Evolutionary conservation across 2,888 invertebrate genomes (phyloP).

Genomic region (Zele albiditarsus): DNA sequence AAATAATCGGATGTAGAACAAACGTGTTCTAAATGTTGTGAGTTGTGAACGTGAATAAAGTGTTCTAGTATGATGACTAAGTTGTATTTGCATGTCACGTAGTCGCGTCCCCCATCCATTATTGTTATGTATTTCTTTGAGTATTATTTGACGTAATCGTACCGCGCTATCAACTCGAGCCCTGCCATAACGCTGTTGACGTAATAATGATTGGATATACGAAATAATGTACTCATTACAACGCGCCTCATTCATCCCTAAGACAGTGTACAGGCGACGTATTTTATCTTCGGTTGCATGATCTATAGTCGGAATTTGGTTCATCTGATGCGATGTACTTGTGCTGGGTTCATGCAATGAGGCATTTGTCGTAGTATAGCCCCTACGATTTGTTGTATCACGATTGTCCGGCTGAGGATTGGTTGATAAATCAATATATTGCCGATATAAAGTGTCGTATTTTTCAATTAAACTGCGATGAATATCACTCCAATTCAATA

Average conservation of each 20-base stretch:
- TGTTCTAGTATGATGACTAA: background rate
- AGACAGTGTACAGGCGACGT: background rate
- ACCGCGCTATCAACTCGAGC: too few relatives aligned
- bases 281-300: background rate
- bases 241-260: background rate
- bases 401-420: conserved; percentile 49
- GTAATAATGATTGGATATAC: background rate
- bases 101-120: background rate
- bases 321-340: background rate
- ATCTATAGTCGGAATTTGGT: background rate
- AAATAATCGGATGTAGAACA: background rate
- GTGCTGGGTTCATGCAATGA: background rate
- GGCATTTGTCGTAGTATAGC: background rate
- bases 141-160: background rate
- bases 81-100: background rate
- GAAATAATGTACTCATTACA: background rate
- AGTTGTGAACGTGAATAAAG: background rate
- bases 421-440: conserved; percentile 73
- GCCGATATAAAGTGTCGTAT: conserved; percentile 74
- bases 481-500: conserved; percentile 73
- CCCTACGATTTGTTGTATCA: background rate
- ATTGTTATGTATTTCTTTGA: background rate
- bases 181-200: background rate
- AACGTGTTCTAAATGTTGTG: background rate
- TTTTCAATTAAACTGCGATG: conserved; percentile 74